phyloP scores from a whole-genome alignment of 2,797 vertebrate species.

The Borostomias antarcticus region DNA sequence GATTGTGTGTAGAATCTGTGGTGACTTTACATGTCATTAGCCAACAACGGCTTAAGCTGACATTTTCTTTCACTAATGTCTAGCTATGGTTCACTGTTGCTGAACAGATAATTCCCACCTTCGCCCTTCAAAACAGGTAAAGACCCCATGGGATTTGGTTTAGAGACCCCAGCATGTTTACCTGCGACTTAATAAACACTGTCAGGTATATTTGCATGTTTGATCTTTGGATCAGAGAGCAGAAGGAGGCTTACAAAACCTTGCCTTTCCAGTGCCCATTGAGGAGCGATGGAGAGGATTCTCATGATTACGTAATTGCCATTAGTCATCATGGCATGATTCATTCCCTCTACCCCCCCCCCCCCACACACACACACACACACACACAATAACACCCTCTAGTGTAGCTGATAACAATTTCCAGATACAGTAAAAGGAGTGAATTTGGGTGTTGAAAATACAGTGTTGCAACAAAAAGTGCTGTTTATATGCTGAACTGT shows the following conservation, averaged over 20 bases:
- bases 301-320: constrained; percentile 71
- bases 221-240: constrained; percentile 39
- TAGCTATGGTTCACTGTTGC: neutral
- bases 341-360: constrained; percentile 51
- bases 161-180: constrained; percentile 22
- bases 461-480: no score
- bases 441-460: no score
- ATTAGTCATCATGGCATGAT: constrained; percentile 75
- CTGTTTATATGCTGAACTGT: no score
- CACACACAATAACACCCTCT: no score
- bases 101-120: neutral
- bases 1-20: no score
- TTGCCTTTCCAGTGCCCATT: constrained; percentile 47
- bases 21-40: no score
- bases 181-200: constrained; percentile 37
- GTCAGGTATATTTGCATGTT: constrained; percentile 42
- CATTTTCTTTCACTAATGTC: neutral
- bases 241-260: constrained; percentile 64
- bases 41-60: neutral
- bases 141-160: neutral
- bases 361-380: no score
- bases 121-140: neutral
- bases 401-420: no score
- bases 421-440: no score
- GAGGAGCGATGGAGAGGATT: constrained; percentile 60